A percentile compares a stretch with the other conserved stretches of the same genome.
Conservation (phyloP, 2,113 vertebrate genomes). For the Bagarius yarrelli region DNA sequence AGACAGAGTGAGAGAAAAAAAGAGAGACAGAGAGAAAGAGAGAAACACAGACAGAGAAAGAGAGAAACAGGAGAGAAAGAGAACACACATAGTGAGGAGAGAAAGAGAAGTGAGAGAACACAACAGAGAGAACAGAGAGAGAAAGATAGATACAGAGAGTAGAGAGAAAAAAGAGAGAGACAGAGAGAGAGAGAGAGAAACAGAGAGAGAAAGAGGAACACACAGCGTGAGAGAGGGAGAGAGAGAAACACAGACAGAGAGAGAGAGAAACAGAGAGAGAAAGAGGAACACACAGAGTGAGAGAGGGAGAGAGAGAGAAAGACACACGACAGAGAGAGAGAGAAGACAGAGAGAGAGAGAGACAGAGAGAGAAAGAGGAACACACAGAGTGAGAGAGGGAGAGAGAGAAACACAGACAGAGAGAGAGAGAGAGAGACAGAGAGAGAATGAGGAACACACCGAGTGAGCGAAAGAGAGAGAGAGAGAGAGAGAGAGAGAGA, state of each 20-base stretch:
- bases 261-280: slow-evolving; percentile 12
- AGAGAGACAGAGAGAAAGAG: slow-evolving; percentile 6
- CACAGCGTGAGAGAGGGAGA: background rate
- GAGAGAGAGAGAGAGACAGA: background rate
- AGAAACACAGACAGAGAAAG: too few species aligned
- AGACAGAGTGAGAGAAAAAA: slow-evolving; percentile 1
- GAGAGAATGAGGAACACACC: too few species aligned
- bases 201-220: background rate
- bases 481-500: slow-evolving; percentile 8
- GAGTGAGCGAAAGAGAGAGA: too few species aligned
- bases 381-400: background rate
- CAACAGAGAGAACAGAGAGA: too few species aligned
- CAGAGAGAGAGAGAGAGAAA: slow-evolving; percentile 4
- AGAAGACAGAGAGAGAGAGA: background rate
- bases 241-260: too few species aligned
- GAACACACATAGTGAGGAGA: too few species aligned
- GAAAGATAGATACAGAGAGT: background rate
- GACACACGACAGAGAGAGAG: too few species aligned
- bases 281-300: too few species aligned
- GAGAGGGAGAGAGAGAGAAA: background rate
- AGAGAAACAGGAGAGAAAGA: background rate
- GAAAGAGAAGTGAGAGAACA: slow-evolving; percentile 11
- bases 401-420: slow-evolving; percentile 6
- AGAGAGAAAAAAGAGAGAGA: background rate
- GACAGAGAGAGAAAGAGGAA: background rate